Conservation (phyloP, 2,888 invertebrate genomes). For the Mellilla xanthometata region DNA sequence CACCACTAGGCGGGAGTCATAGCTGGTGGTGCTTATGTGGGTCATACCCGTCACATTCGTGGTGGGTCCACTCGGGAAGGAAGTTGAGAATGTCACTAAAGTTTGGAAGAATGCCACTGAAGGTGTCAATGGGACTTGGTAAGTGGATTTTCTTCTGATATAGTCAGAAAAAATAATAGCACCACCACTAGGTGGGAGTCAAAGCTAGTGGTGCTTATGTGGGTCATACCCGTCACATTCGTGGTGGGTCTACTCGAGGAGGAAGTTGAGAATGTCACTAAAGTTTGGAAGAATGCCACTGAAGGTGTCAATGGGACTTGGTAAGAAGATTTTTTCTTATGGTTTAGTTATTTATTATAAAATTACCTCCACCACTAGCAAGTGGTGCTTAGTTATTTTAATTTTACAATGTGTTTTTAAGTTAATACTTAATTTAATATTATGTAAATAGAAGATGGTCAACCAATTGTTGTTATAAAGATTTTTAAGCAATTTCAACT, state of each 20-base stretch:
- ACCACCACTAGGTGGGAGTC: conserved; percentile 53
- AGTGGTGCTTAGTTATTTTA: conserved; percentile 68
- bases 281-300: conserved; percentile 51
- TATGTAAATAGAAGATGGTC: too few species aligned
- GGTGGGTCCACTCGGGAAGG: conserved; percentile 83
- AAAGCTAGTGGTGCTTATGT: conserved; percentile 74
- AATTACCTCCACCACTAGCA: too few species aligned
- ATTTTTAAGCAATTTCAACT: too few species aligned
- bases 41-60: conserved; percentile 90
- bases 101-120: conserved; percentile 56
- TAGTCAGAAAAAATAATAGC: too few species aligned
- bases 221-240: conserved; percentile 91
- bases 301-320: conserved; percentile 64
- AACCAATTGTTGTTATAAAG: too few species aligned
- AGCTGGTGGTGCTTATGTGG: conserved; percentile 83
- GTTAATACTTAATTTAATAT: too few species aligned
- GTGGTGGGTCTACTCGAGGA: conserved; percentile 84
- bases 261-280: conserved; percentile 57
- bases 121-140: conserved; percentile 65
- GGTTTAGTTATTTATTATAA: too few species aligned
- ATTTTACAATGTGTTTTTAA: too few species aligned
- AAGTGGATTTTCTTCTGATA: conserved; percentile 34
- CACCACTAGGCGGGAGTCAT: conserved; percentile 51
- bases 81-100: conserved; percentile 56
- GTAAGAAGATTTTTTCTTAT: conserved; percentile 48